Percentiles rank a stretch among this genome's conserved stretches.
Evolutionary conservation across 1,140 invertebrate genomes (phyloP).

Genomic region (Penaeus chinensis): DNA sequence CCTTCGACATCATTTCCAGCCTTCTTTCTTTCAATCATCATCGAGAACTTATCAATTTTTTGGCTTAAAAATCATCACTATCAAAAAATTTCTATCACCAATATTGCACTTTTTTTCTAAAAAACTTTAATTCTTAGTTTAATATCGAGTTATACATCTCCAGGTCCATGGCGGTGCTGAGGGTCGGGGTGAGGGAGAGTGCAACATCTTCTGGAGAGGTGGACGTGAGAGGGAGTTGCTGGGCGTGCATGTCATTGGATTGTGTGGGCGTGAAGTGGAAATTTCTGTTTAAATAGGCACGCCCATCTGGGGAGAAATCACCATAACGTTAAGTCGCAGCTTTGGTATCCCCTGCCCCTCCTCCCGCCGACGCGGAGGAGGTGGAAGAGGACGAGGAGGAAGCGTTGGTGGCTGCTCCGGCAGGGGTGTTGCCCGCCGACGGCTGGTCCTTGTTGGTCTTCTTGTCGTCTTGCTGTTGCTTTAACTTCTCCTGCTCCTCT

Average conservation of each 20-base stretch:
- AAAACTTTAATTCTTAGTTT: conserved; percentile 5
- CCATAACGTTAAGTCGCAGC: conserved; percentile 64
- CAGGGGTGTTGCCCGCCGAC: conserved; percentile 70
- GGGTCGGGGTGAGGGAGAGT: conserved; percentile 45
- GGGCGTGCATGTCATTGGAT: conserved; percentile 58
- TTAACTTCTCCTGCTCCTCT: conserved; percentile 91
- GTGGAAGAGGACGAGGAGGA: conserved; percentile 66
- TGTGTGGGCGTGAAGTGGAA: conserved; percentile 51
- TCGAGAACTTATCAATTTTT: too few species aligned
- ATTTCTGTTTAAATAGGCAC: conserved; percentile 55
- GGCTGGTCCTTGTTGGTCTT: conserved; percentile 70
- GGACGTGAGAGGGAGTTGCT: conserved; percentile 58
- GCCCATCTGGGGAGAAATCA: conserved; percentile 53
- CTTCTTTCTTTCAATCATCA: too few species aligned
- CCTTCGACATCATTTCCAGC: too few species aligned
- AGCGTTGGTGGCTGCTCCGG: conserved; percentile 71
- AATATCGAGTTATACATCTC: conserved; percentile 4
- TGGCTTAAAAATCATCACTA: too few species aligned
- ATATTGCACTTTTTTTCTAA: conserved; percentile 3
- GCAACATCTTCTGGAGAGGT: conserved; percentile 53
- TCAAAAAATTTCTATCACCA: background rate
- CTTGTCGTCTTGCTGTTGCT: conserved; percentile 80
- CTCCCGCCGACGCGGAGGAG: conserved; percentile 47
- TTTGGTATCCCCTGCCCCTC: conserved; percentile 65
- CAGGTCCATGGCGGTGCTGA: conserved; percentile 33